phyloP scores from a whole-genome alignment of 2,113 vertebrate genomes.

The Notarius quadriscutis region DNA sequence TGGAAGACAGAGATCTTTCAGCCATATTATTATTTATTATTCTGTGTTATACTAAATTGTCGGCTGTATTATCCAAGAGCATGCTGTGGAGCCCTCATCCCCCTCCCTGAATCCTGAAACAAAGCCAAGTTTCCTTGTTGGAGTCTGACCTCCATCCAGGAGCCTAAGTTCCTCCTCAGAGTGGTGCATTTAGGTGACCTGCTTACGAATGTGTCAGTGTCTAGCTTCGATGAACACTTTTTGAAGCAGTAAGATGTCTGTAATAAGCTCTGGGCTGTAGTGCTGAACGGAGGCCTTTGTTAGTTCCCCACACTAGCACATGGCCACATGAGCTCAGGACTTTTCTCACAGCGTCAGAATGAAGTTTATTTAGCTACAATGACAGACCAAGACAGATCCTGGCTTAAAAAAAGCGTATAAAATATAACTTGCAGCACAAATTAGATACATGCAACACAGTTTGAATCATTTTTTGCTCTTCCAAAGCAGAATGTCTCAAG shows the following conservation, averaged over 20 bases:
- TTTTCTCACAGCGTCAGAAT: background rate
- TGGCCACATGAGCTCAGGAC: slow-evolving; percentile 35
- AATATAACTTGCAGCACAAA: background rate
- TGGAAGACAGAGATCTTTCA: slow-evolving; percentile 51
- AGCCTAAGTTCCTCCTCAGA: background rate
- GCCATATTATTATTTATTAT: background rate
- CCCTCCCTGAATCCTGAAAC: slow-evolving; percentile 46
- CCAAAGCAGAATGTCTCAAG: background rate
- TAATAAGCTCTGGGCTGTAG: background rate
- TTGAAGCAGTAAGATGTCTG: slow-evolving; percentile 7
- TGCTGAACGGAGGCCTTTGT: slow-evolving; percentile 59
- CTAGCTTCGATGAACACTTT: background rate
- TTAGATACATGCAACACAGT: background rate
- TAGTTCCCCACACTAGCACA: slow-evolving; percentile 56
- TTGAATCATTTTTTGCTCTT: background rate
- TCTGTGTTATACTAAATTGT: background rate
- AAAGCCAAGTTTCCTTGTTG: slow-evolving; percentile 53
- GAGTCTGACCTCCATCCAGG: background rate
- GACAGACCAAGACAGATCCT: background rate
- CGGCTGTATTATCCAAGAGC: background rate
- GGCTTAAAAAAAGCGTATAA: background rate
- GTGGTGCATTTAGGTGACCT: background rate
- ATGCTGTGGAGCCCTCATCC: background rate
- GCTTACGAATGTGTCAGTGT: background rate
- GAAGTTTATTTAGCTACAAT: background rate